Conservation (phyloP, 2,888 invertebrate species). For the Pomacea canaliculata region DNA sequence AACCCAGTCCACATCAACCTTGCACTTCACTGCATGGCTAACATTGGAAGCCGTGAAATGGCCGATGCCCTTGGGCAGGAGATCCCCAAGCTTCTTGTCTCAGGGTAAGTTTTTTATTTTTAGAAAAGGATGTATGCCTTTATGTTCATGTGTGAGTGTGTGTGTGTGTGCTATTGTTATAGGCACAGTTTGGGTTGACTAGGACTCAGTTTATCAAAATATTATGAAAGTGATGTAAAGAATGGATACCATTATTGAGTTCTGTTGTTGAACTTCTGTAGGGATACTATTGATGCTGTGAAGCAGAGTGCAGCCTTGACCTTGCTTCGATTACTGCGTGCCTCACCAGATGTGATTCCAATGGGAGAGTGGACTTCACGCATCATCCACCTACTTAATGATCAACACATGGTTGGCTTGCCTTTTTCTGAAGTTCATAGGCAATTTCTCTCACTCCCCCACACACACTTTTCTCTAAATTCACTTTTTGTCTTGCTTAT, state of each 20-base stretch:
- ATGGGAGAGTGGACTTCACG: conserved; percentile 99
- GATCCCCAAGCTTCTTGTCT: conserved; percentile 97
- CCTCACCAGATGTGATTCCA: conserved; percentile 91
- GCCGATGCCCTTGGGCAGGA: conserved; percentile 99
- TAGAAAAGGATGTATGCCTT: no score
- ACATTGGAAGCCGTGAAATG: conserved; percentile 99
- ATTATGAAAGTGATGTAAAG: no score
- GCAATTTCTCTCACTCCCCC: not conserved
- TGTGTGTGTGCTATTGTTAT: no score
- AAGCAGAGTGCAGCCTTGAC: conserved; percentile 99
- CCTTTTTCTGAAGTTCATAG: not conserved
- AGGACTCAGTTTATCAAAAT: no score
- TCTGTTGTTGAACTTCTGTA: conserved; percentile 64
- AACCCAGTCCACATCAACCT: conserved; percentile 99
- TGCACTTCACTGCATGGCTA: conserved; percentile 98
- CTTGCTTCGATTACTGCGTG: conserved; percentile 90
- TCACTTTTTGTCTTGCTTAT: no score
- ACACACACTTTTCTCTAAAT: no score
- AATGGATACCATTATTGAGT: no score
- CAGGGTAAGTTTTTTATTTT: conserved; percentile 78
- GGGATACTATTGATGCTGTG: conserved; percentile 99
- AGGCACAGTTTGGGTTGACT: no score
- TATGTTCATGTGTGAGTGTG: no score
- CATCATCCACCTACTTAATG: conserved; percentile 97
- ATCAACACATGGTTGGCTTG: conserved; percentile 86